A percentile compares a stretch with the other conserved stretches of the same genome.
phyloP scores from a whole-genome alignment of 1,140 invertebrate species.

The Aleiodes sp. region DNA sequence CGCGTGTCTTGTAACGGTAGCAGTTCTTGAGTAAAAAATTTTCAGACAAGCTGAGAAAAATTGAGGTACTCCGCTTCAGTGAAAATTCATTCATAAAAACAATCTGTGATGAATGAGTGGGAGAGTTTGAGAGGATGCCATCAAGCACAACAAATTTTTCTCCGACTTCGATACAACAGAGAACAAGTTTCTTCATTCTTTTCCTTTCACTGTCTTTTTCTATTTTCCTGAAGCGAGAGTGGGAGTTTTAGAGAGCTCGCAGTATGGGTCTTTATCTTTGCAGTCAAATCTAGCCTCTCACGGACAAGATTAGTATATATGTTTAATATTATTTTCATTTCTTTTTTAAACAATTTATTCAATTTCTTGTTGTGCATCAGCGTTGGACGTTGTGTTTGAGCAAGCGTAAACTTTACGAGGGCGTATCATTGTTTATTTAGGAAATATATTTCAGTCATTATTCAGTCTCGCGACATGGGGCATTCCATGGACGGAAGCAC shows the following conservation, averaged over 20 bases:
- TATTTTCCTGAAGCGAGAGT: constrained; percentile 10
- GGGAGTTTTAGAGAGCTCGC: constrained; percentile 31
- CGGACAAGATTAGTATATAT: constrained; percentile 10
- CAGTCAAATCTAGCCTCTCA: constrained; percentile 33
- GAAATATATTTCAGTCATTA: constrained; percentile 63
- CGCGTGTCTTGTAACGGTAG: constrained; percentile 37
- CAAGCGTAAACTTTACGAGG: constrained; percentile 43
- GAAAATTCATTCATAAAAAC: neutral
- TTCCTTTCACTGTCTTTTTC: constrained; percentile 20
- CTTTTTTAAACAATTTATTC: neutral
- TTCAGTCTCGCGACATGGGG: constrained; percentile 51
- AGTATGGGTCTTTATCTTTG: constrained; percentile 32
- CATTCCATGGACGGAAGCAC: constrained; percentile 24
- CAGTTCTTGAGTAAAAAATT: neutral
- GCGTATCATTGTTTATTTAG: constrained; percentile 60
- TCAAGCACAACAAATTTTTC: constrained; percentile 29
- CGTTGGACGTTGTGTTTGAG: constrained; percentile 33
- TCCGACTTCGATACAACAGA: constrained; percentile 22
- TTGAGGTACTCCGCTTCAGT: neutral
- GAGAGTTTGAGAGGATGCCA: constrained; percentile 29
- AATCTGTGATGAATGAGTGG: constrained; percentile 32
- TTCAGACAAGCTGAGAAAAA: neutral
- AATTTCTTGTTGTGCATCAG: constrained; percentile 22
- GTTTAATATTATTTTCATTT: constrained; percentile 10
- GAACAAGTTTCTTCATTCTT: constrained; percentile 30